These are phyloP conservation scores for Schizopygopsis pylzovi DNA, from an alignment of 2,797 vertebrate genomes.

Conservation along the genomic window DNA sequence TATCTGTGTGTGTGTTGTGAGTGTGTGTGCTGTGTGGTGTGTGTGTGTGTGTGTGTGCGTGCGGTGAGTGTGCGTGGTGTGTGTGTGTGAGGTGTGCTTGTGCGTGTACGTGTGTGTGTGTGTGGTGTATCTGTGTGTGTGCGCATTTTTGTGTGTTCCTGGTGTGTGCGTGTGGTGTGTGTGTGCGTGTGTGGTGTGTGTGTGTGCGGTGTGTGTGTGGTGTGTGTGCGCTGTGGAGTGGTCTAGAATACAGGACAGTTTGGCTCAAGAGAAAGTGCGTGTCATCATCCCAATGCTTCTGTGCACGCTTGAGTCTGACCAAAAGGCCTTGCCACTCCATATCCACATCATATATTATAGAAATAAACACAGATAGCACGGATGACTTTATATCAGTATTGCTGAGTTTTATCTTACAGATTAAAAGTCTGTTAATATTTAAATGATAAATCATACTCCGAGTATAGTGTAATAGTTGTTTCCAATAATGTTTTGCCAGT, in stretches of 20 bases:
- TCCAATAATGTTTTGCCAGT: neutral
- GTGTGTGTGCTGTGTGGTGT: too few relatives aligned
- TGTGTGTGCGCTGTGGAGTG: slow-evolving; percentile 24
- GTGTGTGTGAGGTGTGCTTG: too few relatives aligned
- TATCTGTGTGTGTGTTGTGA: too few relatives aligned
- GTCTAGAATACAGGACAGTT: slow-evolving; percentile 27
- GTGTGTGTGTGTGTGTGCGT: too few relatives aligned
- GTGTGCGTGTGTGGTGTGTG: too few relatives aligned
- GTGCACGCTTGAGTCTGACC: slow-evolving; percentile 13
- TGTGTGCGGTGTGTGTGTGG: too few relatives aligned
- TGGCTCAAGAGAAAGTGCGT: slow-evolving; percentile 37
- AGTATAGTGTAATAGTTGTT: neutral
- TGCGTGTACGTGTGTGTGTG: too few relatives aligned
- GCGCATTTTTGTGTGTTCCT: too few relatives aligned
- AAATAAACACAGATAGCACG: neutral
- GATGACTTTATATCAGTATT: neutral
- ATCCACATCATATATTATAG: neutral
- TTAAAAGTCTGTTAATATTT: slow-evolving; percentile 73
- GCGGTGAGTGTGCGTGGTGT: too few relatives aligned
- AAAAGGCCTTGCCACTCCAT: neutral
- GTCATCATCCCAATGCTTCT: slow-evolving; percentile 22
- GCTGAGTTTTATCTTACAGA: slow-evolving; percentile 63
- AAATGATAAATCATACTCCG: neutral
- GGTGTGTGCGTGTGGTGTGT: too few relatives aligned
- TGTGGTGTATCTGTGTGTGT: too few relatives aligned